These are phyloP conservation scores for Leucoraja ocellata DNA, from an alignment of 2,797 vertebrate species.

Conservation along the genomic window DNA sequence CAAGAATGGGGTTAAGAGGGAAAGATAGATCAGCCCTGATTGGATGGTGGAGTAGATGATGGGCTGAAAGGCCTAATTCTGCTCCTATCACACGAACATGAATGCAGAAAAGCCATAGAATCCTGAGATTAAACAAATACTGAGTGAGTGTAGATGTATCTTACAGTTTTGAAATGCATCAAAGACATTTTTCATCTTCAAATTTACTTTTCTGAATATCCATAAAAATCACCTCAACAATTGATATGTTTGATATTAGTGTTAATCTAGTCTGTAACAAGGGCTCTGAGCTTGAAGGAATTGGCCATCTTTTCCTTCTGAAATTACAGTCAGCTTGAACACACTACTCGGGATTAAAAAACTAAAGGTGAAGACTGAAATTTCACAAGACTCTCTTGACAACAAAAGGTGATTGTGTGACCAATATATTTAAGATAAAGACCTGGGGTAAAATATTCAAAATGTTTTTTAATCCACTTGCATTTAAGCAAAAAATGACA, in stretches of 20 bases:
- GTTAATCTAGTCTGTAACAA: not conserved
- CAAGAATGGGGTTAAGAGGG: too few relatives aligned
- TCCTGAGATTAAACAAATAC: not conserved
- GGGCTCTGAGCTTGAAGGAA: not conserved
- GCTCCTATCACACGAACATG: too few relatives aligned
- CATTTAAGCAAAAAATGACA: not conserved
- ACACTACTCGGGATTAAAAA: not conserved
- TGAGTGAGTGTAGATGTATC: not conserved
- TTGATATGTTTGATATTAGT: not conserved
- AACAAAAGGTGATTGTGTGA: not conserved
- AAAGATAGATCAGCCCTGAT: too few relatives aligned
- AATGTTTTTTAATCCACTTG: not conserved
- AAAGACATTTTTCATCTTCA: not conserved
- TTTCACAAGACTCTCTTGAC: not conserved
- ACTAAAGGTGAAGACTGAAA: not conserved
- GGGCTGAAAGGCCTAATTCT: too few relatives aligned
- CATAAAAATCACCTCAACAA: not conserved
- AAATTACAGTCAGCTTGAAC: not conserved
- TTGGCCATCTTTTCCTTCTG: not conserved
- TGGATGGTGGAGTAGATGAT: too few relatives aligned
- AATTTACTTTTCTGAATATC: not conserved
- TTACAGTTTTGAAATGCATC: constrained; percentile 16
- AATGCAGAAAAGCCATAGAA: not conserved
- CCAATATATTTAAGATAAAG: not conserved
- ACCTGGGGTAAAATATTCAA: not conserved